phyloP scores from a whole-genome alignment of 2,888 invertebrate genomes.

The Ormyrus thymus region DNA sequence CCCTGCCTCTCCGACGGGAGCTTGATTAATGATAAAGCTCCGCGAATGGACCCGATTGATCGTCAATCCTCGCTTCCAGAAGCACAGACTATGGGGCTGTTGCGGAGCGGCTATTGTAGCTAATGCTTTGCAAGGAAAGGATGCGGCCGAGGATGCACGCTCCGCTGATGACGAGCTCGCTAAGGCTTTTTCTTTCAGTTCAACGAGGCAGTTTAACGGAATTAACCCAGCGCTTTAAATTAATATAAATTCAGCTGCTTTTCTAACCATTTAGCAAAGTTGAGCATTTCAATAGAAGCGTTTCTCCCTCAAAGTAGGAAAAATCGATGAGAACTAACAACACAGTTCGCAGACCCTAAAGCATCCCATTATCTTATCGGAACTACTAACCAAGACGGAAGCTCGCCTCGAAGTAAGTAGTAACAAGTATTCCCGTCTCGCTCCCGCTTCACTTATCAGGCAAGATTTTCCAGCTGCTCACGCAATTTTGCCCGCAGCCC shows the following conservation, averaged over 20 bases:
- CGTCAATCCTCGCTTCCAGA: slow-evolving; percentile 56
- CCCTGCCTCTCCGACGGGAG: slow-evolving; percentile 56
- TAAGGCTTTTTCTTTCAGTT: not conserved
- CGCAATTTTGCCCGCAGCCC: slow-evolving; percentile 17
- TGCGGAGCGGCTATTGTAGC: slow-evolving; percentile 9
- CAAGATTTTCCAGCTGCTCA: slow-evolving; percentile 14
- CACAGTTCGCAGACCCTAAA: not conserved
- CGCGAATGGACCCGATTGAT: slow-evolving; percentile 64
- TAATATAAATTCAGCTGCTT: too few species aligned
- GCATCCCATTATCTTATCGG: slow-evolving; percentile 45
- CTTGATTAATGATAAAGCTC: slow-evolving; percentile 70
- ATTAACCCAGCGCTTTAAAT: too few species aligned
- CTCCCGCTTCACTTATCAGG: slow-evolving; percentile 7
- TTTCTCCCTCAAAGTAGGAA: too few species aligned
- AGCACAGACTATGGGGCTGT: slow-evolving; percentile 10
- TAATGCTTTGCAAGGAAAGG: slow-evolving; percentile 7
- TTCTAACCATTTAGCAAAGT: too few species aligned
- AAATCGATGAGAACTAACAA: too few species aligned
- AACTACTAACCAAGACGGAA: slow-evolving; percentile 27
- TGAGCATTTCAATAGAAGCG: too few species aligned
- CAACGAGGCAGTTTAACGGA: too few species aligned
- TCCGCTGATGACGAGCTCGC: too few species aligned
- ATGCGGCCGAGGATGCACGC: not conserved
- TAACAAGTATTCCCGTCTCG: not conserved
- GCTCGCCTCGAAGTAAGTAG: not conserved